These are phyloP conservation scores for Xylophagus ater DNA, from an alignment of 2,888 invertebrate genomes.

Conservation along the genomic window DNA sequence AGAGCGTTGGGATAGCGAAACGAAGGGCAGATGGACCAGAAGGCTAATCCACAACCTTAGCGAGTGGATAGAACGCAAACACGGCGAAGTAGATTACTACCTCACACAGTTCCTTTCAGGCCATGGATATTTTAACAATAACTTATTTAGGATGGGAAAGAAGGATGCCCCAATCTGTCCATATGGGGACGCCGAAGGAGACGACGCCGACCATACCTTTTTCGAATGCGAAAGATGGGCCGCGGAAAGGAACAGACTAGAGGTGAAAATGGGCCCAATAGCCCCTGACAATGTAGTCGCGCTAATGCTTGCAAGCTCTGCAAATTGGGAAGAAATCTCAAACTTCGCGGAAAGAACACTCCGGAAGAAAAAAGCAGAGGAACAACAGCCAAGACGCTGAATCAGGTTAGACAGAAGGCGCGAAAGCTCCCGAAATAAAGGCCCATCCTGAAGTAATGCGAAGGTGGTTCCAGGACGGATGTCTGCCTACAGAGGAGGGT, in stretches of 20 bases:
- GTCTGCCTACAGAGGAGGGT: neutral
- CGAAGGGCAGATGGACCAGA: slow-evolving; percentile 18
- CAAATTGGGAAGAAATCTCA: neutral
- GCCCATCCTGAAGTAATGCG: slow-evolving; percentile 1
- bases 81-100: slow-evolving; percentile 15
- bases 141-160: neutral
- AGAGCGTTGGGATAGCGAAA: slow-evolving; percentile 15
- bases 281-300: neutral
- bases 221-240: neutral
- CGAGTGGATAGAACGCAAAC: slow-evolving; percentile 16
- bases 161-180: neutral
- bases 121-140: slow-evolving; percentile 3
- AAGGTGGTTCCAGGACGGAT: neutral
- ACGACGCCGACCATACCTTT: slow-evolving; percentile 4
- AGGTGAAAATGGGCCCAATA: neutral
- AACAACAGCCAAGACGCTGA: neutral
- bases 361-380: neutral
- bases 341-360: neutral
- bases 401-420: too few species aligned
- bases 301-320: neutral
- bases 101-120: slow-evolving; percentile 5
- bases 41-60: slow-evolving; percentile 13
- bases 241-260: neutral
- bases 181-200: neutral
- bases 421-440: too few species aligned